Evolutionary conservation across 2,888 invertebrate species (phyloP).

Genomic region (Orchestes rusci): DNA sequence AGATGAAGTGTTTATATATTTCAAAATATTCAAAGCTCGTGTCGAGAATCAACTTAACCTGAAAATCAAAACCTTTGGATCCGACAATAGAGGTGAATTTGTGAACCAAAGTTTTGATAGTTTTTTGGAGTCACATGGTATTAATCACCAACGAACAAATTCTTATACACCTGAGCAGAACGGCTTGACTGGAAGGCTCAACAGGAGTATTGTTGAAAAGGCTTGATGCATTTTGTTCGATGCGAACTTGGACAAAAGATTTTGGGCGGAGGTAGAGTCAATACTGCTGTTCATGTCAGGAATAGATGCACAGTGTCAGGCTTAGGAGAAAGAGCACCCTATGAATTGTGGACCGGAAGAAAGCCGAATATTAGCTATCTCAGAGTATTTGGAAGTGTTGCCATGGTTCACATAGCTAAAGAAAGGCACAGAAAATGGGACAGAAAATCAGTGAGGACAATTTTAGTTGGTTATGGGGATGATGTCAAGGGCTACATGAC

Average conservation of each 20-base stretch:
- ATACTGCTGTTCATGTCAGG: conserved; percentile 28
- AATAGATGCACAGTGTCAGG: not conserved
- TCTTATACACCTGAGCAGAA: conserved; percentile 25
- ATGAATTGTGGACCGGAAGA: conserved; percentile 31
- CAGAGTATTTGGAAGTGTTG: conserved; percentile 14
- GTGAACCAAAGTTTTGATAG: not conserved
- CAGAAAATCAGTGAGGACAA: not conserved
- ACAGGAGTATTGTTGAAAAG: conserved; percentile 26
- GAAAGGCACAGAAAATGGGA: not conserved
- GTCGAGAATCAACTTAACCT: conserved; percentile 29
- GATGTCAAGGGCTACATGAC: no score
- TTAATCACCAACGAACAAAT: conserved; percentile 14
- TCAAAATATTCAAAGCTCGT: conserved; percentile 30
- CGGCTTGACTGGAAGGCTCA: conserved; percentile 27
- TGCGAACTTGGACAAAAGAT: conserved; percentile 11
- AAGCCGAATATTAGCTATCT: conserved; percentile 21
- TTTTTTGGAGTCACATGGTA: not conserved
- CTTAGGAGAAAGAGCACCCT: conserved; percentile 25
- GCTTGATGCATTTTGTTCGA: conserved; percentile 29
- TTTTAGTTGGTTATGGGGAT: conserved; percentile 16
- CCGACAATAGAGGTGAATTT: conserved; percentile 6
- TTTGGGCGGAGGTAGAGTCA: conserved; percentile 29
- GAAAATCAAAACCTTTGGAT: conserved; percentile 3
- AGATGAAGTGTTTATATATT: conserved; percentile 11
- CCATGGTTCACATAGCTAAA: not conserved